Base-by-base conservation (phyloP, 2,113 vertebrate species). In the Macquaria ambigua region DNA sequence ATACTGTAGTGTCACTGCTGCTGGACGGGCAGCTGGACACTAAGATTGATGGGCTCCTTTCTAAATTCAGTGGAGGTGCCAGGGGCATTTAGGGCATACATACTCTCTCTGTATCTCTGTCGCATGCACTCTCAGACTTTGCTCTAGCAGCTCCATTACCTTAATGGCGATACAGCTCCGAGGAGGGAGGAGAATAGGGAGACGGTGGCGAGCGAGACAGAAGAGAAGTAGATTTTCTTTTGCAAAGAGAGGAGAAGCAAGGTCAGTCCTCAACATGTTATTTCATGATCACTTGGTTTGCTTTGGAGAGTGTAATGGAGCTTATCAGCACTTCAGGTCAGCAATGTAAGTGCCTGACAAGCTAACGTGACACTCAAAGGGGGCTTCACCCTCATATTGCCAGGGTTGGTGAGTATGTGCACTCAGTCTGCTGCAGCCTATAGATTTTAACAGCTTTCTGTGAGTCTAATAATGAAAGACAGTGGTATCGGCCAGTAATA, bases 41-140 rank as follows among this genome's bases (percentile, higher is more conserved):
- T 1, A 71, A 89, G 91, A 90, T 84, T 89, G 88, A 92, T 93
- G 81, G 68, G 25, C 48, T 87, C 73, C 77, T 87, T 76, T 91
- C 67, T 87, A 85, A 84, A 93, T 89, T 92, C 90, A 58, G 81
- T 71, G 59, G 74, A 89, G 68, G 58, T 87, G 66, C 86, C 85
- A 62, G 88, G 86, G 87, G 82, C 87, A 69, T 91, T 89, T 59
- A 75, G 82, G 81, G 64, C 84, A 46, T 43, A 68, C 74, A 6
- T 59, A 59, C 80, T 81, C 77, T 67, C 77, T 86, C 73, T 86
- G 73, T 80, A 76, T 78, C 88, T 63, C 67, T 81, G 77, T 74
- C 77, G 79, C 86, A 79, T 62, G 74, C 78, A 74, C 73, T 81
- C 69, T 74, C 50, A 58, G 41, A 68, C 80, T 85, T 71, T 61